Evolutionary conservation across 1,140 invertebrate genomes (phyloP).

Genomic region (Drosophila paulistorum): DNA sequence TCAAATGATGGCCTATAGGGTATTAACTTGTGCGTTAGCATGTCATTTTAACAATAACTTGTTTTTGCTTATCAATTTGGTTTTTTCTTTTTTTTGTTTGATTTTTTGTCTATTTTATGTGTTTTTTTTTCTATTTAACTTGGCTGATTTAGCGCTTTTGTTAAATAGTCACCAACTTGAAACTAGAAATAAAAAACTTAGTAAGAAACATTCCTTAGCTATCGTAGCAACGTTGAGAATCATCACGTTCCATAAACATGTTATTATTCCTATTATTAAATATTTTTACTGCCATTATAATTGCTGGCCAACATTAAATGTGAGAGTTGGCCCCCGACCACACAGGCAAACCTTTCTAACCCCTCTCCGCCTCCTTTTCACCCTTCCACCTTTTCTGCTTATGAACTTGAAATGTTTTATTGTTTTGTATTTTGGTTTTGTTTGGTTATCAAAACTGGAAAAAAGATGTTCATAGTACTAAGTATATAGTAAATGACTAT

Average conservation of each 20-base stretch:
- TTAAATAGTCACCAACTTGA: slow-evolving; percentile 69
- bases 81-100: background rate
- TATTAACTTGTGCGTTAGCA: background rate
- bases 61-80: background rate
- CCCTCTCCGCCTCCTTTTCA: too few relatives aligned
- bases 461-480: background rate
- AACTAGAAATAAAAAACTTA: slow-evolving; percentile 74
- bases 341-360: background rate
- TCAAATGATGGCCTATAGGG: background rate
- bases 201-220: slow-evolving; percentile 72
- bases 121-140: background rate
- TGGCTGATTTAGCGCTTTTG: slow-evolving; percentile 27
- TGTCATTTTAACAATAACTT: slow-evolving; percentile 9
- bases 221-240: slow-evolving; percentile 62
- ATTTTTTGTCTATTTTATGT: background rate
- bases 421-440: background rate
- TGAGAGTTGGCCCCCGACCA: background rate
- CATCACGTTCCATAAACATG: slow-evolving; percentile 77
- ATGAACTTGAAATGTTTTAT: background rate
- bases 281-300: slow-evolving; percentile 12
- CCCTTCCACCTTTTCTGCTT: background rate
- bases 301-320: slow-evolving; percentile 14
- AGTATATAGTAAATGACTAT: background rate
- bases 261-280: slow-evolving; percentile 28
- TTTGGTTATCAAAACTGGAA: background rate